Percentiles rank a stretch among this genome's conserved stretches.
Conservation (phyloP, 2,797 vertebrate species). For the Natrix natrix region DNA sequence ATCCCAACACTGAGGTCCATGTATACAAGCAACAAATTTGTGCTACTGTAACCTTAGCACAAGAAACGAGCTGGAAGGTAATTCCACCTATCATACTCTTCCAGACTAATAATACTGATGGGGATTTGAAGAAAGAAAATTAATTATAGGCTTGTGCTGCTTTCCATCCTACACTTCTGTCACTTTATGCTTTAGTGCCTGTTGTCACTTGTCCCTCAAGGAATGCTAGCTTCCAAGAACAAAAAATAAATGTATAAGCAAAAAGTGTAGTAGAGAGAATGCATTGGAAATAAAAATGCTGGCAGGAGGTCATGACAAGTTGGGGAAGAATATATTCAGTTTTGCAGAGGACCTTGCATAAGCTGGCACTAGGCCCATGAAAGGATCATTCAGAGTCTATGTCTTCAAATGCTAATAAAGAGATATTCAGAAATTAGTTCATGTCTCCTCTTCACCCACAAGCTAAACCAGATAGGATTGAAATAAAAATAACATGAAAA, state of each 20-base stretch:
- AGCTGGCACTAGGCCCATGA: constrained; percentile 9
- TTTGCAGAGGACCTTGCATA: constrained; percentile 60
- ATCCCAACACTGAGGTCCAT: no score
- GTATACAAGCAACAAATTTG: constrained; percentile 53
- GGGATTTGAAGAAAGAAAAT: constrained; percentile 77
- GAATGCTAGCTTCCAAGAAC: constrained; percentile 68
- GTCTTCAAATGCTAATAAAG: not conserved
- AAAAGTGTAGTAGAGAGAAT: constrained; percentile 37
- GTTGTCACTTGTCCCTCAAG: constrained; percentile 73
- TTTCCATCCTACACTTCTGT: constrained; percentile 67
- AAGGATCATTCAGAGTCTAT: not conserved
- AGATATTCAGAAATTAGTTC: not conserved
- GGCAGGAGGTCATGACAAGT: constrained; percentile 47
- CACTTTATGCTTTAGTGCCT: constrained; percentile 70
- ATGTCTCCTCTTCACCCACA: not conserved
- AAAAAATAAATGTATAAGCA: constrained; percentile 57
- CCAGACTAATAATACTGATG: constrained; percentile 73
- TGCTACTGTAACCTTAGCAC: constrained; percentile 51
- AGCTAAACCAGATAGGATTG: not conserved
- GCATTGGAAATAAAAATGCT: constrained; percentile 63
- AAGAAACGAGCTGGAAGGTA: constrained; percentile 61
- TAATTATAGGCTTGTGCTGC: constrained; percentile 82
- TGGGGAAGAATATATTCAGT: constrained; percentile 57
- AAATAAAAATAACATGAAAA: not conserved
- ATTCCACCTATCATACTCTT: constrained; percentile 64